These are phyloP conservation scores for Hyperoodon ampullatus DNA, from an alignment of 2,113 vertebrate species.

Conservation along the genomic window DNA sequence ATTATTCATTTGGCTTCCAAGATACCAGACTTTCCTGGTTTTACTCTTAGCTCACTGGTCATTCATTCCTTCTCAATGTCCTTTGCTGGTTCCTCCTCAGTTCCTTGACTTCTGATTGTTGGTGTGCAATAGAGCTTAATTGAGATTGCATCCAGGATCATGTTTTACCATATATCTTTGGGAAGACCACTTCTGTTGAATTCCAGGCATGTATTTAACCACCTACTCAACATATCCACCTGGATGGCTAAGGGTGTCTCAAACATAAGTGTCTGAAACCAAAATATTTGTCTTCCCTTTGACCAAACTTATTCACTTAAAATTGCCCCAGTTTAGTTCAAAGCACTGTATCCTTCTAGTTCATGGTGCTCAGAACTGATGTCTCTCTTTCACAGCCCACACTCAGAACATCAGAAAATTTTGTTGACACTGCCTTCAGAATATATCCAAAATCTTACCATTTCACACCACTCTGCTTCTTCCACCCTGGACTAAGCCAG, in stretches of 20 bases:
- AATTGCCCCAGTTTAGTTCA: background rate
- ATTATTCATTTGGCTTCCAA: background rate
- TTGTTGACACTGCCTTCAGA: background rate
- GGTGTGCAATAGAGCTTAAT: background rate
- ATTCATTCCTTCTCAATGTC: background rate
- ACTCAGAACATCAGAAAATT: background rate
- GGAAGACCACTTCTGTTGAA: background rate
- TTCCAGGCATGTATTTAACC: constrained; percentile 19
- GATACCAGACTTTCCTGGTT: background rate
- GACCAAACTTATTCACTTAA: background rate
- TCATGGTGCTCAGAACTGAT: background rate
- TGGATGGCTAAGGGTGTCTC: background rate
- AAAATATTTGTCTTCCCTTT: background rate
- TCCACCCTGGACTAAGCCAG: background rate
- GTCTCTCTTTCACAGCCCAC: background rate
- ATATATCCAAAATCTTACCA: background rate
- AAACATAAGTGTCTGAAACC: background rate
- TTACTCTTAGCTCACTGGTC: background rate
- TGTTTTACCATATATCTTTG: background rate
- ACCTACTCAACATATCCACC: background rate
- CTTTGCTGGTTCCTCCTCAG: background rate
- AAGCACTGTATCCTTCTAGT: background rate
- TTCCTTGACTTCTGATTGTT: background rate
- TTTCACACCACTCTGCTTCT: background rate
- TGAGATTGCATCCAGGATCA: background rate